Evolutionary conservation across 1,140 invertebrate genomes (phyloP).

Genomic region (Dolichoris vasculosae): DNA sequence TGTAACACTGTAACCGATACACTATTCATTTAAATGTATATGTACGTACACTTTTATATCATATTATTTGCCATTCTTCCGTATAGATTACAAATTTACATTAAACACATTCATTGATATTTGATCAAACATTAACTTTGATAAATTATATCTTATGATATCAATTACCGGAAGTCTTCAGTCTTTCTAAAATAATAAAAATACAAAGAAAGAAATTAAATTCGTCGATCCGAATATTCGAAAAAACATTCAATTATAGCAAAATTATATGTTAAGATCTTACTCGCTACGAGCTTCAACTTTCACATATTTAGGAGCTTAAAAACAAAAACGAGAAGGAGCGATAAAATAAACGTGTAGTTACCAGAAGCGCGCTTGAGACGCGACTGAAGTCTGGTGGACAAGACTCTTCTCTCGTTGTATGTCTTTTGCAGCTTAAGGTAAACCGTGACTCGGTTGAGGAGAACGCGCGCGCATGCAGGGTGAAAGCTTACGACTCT

Average conservation of each 20-base stretch:
- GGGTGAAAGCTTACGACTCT: constrained; percentile 14
- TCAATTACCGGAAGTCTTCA: no score
- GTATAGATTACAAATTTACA: not conserved
- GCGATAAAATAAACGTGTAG: constrained; percentile 34
- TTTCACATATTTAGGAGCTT: not conserved
- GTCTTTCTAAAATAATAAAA: no score
- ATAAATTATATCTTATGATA: not conserved
- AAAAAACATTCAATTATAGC: not conserved
- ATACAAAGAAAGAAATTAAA: no score
- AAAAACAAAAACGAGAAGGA: not conserved
- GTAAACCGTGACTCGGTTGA: not conserved
- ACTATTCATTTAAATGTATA: not conserved
- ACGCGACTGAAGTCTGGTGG: constrained; percentile 59
- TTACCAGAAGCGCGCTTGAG: constrained; percentile 59
- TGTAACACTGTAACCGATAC: not conserved
- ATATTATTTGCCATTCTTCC: not conserved
- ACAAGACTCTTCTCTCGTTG: constrained; percentile 24
- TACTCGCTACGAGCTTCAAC: not conserved
- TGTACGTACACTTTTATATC: not conserved
- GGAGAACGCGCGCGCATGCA: constrained; percentile 46
- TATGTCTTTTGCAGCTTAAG: constrained; percentile 25
- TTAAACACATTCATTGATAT: not conserved
- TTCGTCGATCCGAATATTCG: no score
- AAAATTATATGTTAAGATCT: no score
- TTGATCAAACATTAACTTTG: not conserved